Percentiles rank a stretch among this genome's conserved stretches.
phyloP scores from a whole-genome alignment of 1,140 invertebrate genomes.

The Cheumatopsyche charites region DNA sequence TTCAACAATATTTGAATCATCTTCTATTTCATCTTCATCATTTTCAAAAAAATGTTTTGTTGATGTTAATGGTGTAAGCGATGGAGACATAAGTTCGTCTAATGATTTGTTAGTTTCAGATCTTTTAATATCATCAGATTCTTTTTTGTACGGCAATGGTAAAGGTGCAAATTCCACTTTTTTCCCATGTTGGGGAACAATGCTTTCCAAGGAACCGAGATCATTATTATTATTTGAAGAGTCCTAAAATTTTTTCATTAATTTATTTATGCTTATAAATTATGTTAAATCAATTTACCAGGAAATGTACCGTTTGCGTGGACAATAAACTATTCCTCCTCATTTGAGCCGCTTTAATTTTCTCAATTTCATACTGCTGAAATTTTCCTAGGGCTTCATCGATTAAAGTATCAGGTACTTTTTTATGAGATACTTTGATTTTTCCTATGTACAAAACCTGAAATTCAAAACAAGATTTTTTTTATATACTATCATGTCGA shows the following conservation, averaged over 20 bases:
- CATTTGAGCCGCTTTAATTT: constrained; percentile 62
- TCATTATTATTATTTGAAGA: constrained; percentile 54
- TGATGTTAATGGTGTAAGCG: constrained; percentile 54
- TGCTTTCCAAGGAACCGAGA: constrained; percentile 53
- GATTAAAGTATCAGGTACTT: constrained; percentile 86
- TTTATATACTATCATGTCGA: not conserved
- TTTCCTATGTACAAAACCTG: constrained; percentile 88
- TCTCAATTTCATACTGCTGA: constrained; percentile 76
- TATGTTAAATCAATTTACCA: constrained; percentile 1
- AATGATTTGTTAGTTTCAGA: constrained; percentile 16
- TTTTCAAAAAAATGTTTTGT: constrained; percentile 53
- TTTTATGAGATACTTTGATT: constrained; percentile 82
- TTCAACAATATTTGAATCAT: constrained; percentile 51
- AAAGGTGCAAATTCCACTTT: constrained; percentile 46
- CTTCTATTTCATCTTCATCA: constrained; percentile 48
- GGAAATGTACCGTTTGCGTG: constrained; percentile 54
- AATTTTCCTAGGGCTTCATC: constrained; percentile 90
- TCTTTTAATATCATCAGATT: constrained; percentile 1
- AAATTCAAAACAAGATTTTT: constrained; percentile 47
- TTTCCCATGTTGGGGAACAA: constrained; percentile 34
- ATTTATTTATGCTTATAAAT: no score
- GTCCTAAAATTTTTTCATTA: constrained; percentile 51
- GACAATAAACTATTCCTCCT: constrained; percentile 58
- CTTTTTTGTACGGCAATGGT: constrained; percentile 32
- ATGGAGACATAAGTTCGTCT: constrained; percentile 40